Evolutionary conservation across 2,888 invertebrate genomes (phyloP), one percentile per base, ranked within the genome.

Genomic region (Hypsopygia costalis): DNA sequence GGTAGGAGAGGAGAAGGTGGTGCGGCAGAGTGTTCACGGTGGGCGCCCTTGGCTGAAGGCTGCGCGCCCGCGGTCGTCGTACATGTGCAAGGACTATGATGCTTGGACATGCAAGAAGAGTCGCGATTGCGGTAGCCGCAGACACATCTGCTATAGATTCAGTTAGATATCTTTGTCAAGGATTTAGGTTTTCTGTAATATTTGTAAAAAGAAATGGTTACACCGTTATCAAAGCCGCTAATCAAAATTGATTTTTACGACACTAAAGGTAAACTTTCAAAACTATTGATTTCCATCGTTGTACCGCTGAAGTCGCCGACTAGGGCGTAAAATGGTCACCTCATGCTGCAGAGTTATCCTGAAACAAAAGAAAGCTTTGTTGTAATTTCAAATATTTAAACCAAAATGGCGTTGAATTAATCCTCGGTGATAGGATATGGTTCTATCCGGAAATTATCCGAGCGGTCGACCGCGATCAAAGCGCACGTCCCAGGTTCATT

Each of bases 41-140:
- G 75, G 72, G 59, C 79, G 81, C 74, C 78, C 69, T 47, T 78
- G 87, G 87, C 87, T 87, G 78, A 65, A 54, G 73, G 61, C 87
- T 88, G 59, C 86, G 67, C 78, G 62, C 39, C 61, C 77, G 58
- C 64, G 62, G 46, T 57, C 76, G 56, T 57, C 69, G 51, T 52
- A 55, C 51, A 47, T 71, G 6, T 6, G 49, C 53, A 43, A 57
- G 67, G 49, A 55, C 45, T 7, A 29, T 7, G 11, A 11, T 10
- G 2, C n/a, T 51, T 63, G 62, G 51, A 51, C 57, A 62, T 53
- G 56, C 62, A 55, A 46, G 69, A 47, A 52, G 67, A 63, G 46
- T 57, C 64, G 58, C 55, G 71, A 54, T 66, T 55, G 70, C 70
- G 77, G 49, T 86, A 47, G 67, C 79, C 81, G 60, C 52, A 51